phyloP scores from a whole-genome alignment of 2,113 vertebrate genomes.

The Scartelaos histophorus region DNA sequence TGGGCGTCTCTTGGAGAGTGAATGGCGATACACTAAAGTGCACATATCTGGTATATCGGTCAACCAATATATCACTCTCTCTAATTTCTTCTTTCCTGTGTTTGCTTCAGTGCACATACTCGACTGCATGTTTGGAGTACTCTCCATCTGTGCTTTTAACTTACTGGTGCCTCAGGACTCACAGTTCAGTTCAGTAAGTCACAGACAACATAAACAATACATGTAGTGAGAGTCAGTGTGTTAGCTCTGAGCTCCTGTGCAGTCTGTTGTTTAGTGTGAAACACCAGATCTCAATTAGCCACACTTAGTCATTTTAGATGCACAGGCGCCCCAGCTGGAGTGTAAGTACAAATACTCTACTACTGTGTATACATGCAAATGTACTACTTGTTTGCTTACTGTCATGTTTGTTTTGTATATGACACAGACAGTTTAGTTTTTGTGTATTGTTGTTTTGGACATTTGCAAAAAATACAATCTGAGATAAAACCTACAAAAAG shows the following conservation, averaged over 20 bases:
- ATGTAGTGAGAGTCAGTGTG: not conserved
- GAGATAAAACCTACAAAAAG: too few species aligned
- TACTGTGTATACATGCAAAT: conserved; percentile 5
- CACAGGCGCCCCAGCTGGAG: conserved; percentile 22
- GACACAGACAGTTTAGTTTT: not conserved
- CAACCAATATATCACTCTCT: not conserved
- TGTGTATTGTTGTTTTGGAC: not conserved
- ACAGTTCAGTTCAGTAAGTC: not conserved
- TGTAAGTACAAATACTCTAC: conserved; percentile 11
- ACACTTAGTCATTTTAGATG: conserved; percentile 40
- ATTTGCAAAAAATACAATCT: too few species aligned
- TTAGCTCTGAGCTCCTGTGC: conserved; percentile 2
- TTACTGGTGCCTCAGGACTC: not conserved
- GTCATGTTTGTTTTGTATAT: not conserved
- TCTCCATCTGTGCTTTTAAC: not conserved
- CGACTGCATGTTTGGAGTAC: not conserved
- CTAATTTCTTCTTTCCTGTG: not conserved
- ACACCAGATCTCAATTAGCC: conserved; percentile 17
- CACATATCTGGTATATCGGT: too few species aligned
- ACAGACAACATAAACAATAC: not conserved
- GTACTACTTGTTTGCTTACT: not conserved
- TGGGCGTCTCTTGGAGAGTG: too few species aligned
- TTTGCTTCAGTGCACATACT: not conserved
- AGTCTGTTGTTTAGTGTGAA: conserved; percentile 9
- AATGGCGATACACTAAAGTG: too few species aligned